phyloP scores from a whole-genome alignment of 2,888 invertebrate genomes.

The Bombyx huttoni region DNA sequence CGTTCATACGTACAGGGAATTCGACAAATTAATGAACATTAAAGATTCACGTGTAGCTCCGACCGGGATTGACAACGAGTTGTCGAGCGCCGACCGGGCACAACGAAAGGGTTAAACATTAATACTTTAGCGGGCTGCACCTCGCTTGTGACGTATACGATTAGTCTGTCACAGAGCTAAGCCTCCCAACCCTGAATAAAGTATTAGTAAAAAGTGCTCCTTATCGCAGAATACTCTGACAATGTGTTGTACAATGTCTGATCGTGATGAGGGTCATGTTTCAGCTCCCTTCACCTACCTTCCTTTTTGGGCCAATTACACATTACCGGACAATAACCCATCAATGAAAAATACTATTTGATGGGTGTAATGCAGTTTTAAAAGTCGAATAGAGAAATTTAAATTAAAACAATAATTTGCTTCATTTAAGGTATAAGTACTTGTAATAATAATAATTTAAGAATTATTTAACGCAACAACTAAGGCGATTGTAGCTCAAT shows the following conservation, averaged over 20 bases:
- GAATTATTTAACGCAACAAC: too few relatives aligned
- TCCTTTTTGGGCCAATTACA: constrained; percentile 1
- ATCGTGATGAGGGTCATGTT: constrained; percentile 64
- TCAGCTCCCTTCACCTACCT: constrained; percentile 4
- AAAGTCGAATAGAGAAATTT: too few relatives aligned
- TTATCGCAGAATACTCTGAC: constrained; percentile 47
- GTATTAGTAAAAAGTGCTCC: constrained; percentile 68
- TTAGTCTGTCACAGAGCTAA: constrained; percentile 64
- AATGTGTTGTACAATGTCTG: constrained; percentile 27
- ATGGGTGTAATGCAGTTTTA: too few relatives aligned
- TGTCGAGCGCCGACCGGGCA: constrained; percentile 41
- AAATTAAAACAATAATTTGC: too few relatives aligned
- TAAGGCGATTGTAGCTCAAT: too few relatives aligned
- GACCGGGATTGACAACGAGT: constrained; percentile 53
- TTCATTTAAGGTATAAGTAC: too few relatives aligned
- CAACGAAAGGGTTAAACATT: constrained; percentile 64
- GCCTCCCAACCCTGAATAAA: constrained; percentile 63
- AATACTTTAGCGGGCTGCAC: constrained; percentile 59
- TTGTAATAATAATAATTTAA: too few relatives aligned
- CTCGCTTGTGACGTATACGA: constrained; percentile 58
- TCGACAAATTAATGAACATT: constrained; percentile 64
- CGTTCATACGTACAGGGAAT: constrained; percentile 17
- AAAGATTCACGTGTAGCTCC: constrained; percentile 50
- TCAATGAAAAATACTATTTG: too few relatives aligned
- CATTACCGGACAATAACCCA: background rate